These are phyloP conservation scores for Brienomyrus longianalis DNA, from an alignment of 2,113 vertebrate species.

Conservation along the genomic window DNA sequence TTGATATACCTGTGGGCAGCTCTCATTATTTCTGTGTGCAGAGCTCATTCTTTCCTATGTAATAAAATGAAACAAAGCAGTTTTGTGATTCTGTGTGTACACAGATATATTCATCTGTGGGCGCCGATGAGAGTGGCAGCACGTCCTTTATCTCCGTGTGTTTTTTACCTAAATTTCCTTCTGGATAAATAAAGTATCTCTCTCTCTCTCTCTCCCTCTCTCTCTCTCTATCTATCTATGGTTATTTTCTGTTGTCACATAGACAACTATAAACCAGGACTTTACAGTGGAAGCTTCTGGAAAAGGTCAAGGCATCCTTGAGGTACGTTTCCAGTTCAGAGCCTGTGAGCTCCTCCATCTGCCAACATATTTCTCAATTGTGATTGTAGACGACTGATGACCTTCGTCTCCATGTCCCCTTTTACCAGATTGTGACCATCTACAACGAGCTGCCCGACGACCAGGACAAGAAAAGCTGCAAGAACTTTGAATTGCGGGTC, in stretches of 20 bases:
- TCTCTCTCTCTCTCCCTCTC: too few relatives aligned
- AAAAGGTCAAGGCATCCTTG: slow-evolving; percentile 64
- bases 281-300: slow-evolving; percentile 63
- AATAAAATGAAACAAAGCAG: too few relatives aligned
- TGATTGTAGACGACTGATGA: background rate
- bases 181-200: too few relatives aligned
- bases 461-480: slow-evolving; percentile 47
- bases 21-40: too few relatives aligned
- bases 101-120: too few relatives aligned
- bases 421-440: slow-evolving; percentile 56
- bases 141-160: too few relatives aligned
- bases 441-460: slow-evolving; percentile 61
- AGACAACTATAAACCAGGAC: slow-evolving; percentile 53
- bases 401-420: background rate
- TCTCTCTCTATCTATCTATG: background rate
- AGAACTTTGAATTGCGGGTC: slow-evolving; percentile 54
- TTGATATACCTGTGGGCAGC: too few relatives aligned
- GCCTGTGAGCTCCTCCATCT: background rate
- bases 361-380: background rate
- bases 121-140: too few relatives aligned
- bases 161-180: too few relatives aligned
- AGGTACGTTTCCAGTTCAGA: slow-evolving; percentile 44
- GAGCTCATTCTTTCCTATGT: too few relatives aligned
- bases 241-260: background rate
- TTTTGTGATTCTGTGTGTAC: too few relatives aligned